A percentile compares a stretch with the other conserved stretches of the same genome.
Evolutionary conservation across 2,797 vertebrate genomes (phyloP).

Genomic region (Mionectes olivaceus): DNA sequence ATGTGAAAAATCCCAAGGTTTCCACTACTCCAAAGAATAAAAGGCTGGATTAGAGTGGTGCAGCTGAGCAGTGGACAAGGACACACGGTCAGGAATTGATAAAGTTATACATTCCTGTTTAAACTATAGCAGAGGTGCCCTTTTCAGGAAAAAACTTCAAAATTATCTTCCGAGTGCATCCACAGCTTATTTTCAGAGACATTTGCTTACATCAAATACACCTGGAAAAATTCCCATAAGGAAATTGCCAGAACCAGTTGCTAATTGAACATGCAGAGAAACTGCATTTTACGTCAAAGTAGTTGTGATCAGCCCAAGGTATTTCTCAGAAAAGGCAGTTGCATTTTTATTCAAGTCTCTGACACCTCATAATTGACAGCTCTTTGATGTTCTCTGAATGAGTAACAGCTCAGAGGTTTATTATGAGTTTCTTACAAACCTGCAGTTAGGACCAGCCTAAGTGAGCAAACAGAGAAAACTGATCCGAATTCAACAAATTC

Average conservation of each 20-base stretch:
- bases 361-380: background rate
- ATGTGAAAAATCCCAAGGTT: background rate
- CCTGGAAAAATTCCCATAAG: background rate
- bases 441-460: background rate
- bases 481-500: conserved; percentile 3
- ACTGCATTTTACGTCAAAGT: background rate
- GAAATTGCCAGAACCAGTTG: conserved; percentile 17
- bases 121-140: background rate
- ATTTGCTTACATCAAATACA: background rate
- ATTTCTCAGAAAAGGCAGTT: conserved; percentile 8
- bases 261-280: conserved; percentile 2
- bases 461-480: background rate
- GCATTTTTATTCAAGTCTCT: conserved; percentile 34
- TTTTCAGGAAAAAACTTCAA: background rate
- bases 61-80: background rate
- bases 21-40: background rate
- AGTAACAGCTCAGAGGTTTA: conserved; percentile 4
- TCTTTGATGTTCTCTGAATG: conserved; percentile 2
- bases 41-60: background rate
- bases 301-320: background rate
- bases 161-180: background rate
- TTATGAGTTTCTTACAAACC: background rate
- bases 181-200: background rate
- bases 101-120: background rate
- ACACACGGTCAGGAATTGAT: background rate